These are phyloP conservation scores for Urocyon cinereoargenteus DNA, from an alignment of 2,797 vertebrate genomes.

Conservation along the genomic window DNA sequence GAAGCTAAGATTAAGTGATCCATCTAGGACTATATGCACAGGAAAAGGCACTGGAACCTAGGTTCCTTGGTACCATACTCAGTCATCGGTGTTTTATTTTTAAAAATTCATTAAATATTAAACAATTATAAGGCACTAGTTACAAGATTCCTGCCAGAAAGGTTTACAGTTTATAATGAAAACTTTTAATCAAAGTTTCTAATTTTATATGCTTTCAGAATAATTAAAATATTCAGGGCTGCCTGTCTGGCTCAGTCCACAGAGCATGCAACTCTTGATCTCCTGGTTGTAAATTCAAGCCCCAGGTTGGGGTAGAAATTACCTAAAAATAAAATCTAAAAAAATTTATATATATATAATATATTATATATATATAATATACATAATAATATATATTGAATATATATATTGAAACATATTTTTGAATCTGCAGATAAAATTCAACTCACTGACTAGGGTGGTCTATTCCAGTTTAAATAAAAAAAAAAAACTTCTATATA, in stretches of 20 bases:
- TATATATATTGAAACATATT: neutral
- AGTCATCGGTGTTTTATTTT: neutral
- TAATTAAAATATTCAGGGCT: neutral
- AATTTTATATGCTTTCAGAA: neutral
- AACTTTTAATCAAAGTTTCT: neutral
- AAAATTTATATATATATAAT: no score
- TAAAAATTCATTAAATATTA: neutral
- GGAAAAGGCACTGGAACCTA: neutral
- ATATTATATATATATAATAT: no score
- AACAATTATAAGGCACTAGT: neutral
- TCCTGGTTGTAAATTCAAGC: neutral
- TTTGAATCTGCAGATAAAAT: neutral
- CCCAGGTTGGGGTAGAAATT: neutral
- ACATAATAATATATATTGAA: no score
- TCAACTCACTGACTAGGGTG: neutral
- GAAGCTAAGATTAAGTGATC: neutral
- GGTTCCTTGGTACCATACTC: neutral
- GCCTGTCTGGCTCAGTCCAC: neutral
- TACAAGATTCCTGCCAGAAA: neutral
- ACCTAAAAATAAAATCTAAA: neutral
- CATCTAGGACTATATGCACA: neutral
- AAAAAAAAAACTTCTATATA: no score
- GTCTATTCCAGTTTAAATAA: neutral
- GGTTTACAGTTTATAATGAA: neutral
- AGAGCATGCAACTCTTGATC: neutral